Base-by-base conservation (phyloP, 2,888 invertebrate genomes). In the Lampropteryx suffumata region DNA sequence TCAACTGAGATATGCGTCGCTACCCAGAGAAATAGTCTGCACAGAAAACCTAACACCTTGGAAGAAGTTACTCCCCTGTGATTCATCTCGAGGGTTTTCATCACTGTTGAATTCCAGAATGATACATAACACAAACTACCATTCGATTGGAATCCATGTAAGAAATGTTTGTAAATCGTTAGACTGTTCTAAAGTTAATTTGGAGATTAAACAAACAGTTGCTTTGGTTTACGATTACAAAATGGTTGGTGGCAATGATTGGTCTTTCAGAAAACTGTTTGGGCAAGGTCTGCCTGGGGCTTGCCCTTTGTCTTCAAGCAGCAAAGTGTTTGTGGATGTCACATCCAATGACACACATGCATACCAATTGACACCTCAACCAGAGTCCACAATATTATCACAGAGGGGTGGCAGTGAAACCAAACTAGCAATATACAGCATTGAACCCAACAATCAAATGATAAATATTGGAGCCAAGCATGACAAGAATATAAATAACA, bases 21-120 rank as follows among this genome's bases (percentile, higher is more conserved):
- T 99, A 54, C 98, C 99, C 0, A 92, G 97, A 59, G 99, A 99
- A 91, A 96, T 97, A 66, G 98, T 99, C 2, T 99, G 99, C 76
- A 99, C 99, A 0, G 99, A 99, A 89, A 99, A 99, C 89, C 89
- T 99, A 66, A 99, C 99, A 9, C 99, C 99, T 0, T 99, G 99
- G 96, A 98, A 98, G 72, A 99, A 99, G 78, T 88, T 99, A 3
- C 82, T 99, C 35, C 99, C 99, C 0, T 99, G 99, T 85, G 96
- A 96, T 80, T 95, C 95, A n/a, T 95, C 93, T 78, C 92, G 93
- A 70, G 99, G 99, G 1, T 91, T 99, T 63, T 94, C 96, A 10
- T 94, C 96, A 0, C 84, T 99, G 41, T 91, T 99, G 3, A 98
- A 98, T 80, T 96, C 99, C 0, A 95, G 96, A 44, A 94, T 95